These are phyloP conservation scores for Zosterops hypoxanthus DNA, from an alignment of 2,113 vertebrate genomes.

Conservation along the genomic window DNA sequence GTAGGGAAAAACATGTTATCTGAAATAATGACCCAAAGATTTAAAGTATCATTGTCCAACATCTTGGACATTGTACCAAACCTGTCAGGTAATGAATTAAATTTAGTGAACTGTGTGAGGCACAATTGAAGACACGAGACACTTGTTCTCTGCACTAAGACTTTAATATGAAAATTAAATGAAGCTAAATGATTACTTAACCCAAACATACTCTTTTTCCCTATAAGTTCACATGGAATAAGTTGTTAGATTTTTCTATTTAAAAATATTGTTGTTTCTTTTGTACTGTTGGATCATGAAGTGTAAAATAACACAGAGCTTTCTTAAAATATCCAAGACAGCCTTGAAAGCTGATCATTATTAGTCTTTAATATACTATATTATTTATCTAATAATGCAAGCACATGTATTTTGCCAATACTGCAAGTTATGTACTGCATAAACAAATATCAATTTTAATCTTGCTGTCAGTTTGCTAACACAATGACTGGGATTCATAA, in stretches of 20 bases:
- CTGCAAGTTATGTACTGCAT: not conserved
- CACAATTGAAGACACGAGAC: not conserved
- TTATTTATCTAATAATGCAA: not conserved
- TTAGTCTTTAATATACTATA: not conserved
- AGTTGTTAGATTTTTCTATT: not conserved
- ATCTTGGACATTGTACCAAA: not conserved
- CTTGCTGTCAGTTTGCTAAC: not conserved
- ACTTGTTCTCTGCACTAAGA: not conserved
- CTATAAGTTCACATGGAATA: not conserved
- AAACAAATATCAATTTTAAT: not conserved
- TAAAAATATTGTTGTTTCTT: not conserved
- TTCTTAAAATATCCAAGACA: not conserved
- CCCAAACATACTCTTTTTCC: not conserved
- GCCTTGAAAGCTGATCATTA: not conserved
- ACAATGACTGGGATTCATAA: not conserved
- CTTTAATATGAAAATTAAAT: not conserved
- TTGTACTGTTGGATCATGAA: not conserved
- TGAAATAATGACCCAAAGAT: not conserved
- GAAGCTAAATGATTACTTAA: not conserved
- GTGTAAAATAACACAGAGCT: not conserved
- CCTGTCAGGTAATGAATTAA: not conserved
- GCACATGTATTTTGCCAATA: not conserved
- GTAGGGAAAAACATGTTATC: not conserved
- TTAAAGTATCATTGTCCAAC: not conserved
- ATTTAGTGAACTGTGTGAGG: not conserved